Evolutionary conservation across 2,888 invertebrate genomes (phyloP), one percentile per base, ranked within the genome.

Genomic region (Eupeodes luniger): DNA sequence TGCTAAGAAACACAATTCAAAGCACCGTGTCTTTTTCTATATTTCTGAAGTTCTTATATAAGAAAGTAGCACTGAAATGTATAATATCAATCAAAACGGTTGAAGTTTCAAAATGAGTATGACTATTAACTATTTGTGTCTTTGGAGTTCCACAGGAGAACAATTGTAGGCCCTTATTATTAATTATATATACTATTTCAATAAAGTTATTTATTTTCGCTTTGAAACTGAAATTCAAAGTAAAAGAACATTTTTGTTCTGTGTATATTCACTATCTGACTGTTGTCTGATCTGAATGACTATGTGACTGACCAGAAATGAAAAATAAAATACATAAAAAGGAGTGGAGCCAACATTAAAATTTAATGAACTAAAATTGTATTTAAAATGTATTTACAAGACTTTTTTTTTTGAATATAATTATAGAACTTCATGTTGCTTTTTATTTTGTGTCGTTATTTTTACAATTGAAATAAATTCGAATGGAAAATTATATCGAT

Each of bases 321-420:
- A 49, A 14, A 53, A 10, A 14, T 57, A 40, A 72, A 49, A 74
- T 59, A 44, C 6, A 44, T 44, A 57, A 34, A 78, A 72, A 77
- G 85, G 82, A 85, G 83, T 79, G 83, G 83, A 75, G 64, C 67
- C 49, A 27, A 27, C 75, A 82, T 87, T 75, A 51, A 79, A 82
- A 64, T 64, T 82, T 82, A 75, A 79, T 59, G 79, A 79, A 34
- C 51, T n/a, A 47, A 70, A 57, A 14, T 40, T 51, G 55, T 75
- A n/a, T 9, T 6, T 59, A 3, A 5, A 0, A 59, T 59, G 14
- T 12, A 34, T 7, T 5, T 12, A 19, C 5, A 62, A 40, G 61
- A 27, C 16, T 57, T 57, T 59, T 14, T 49, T 57, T 57, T 59
- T 14, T 49, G n/a, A 34, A 72, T 72, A 72, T 59, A 83, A 87